phyloP scores from a whole-genome alignment of 2,113 vertebrate species.

The Martes martes region DNA sequence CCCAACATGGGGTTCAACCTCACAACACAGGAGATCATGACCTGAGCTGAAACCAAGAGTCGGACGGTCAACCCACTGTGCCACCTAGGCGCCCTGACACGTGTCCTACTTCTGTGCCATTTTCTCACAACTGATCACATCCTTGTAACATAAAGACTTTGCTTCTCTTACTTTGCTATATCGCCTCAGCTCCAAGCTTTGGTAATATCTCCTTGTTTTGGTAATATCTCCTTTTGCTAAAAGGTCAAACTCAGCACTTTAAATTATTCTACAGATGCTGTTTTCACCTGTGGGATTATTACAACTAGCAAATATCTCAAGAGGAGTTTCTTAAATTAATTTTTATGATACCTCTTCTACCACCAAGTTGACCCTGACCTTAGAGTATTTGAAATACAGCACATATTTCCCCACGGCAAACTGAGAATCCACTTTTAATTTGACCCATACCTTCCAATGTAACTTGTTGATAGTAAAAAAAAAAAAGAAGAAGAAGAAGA shows the following conservation, averaged over 20 bases:
- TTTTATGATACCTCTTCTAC: conserved; percentile 48
- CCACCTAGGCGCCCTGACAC: neutral
- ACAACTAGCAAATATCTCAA: conserved; percentile 46
- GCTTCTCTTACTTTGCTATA: neutral
- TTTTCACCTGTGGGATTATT: conserved; percentile 15
- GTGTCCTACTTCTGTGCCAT: neutral
- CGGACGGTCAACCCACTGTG: rapidly evolving
- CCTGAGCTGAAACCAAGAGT: neutral
- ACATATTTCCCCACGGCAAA: conserved; percentile 51
- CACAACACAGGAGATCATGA: neutral
- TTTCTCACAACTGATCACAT: neutral
- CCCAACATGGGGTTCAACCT: neutral
- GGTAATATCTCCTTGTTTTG: neutral
- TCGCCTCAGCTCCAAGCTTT: neutral
- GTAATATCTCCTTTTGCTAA: conserved; percentile 17
- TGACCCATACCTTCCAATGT: conserved; percentile 28
- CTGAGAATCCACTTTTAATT: conserved; percentile 54
- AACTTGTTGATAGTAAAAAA: neutral
- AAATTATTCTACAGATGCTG: conserved; percentile 32
- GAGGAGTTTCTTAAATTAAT: conserved; percentile 48
- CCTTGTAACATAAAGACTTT: neutral
- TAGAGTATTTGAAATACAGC: conserved; percentile 38
- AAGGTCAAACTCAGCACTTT: neutral
- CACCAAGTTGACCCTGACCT: conserved; percentile 20
- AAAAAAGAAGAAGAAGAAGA: neutral